Evolutionary conservation across 2,797 vertebrate genomes (phyloP).

Genomic region (Ambastaia sidthimunki): DNA sequence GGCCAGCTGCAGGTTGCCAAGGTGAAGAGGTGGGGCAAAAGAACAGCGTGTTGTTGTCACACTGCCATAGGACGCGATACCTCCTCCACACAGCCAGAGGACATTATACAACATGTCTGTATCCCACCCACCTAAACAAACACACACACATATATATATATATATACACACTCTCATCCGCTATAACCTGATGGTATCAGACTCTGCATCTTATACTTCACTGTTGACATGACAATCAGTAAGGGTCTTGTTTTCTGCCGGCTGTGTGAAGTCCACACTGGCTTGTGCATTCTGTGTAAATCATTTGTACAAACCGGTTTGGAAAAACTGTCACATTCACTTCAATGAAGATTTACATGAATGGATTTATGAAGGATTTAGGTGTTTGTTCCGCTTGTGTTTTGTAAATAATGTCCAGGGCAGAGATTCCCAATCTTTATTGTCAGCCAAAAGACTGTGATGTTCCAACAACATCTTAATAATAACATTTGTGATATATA

Average conservation of each 20-base stretch:
- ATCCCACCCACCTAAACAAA: not conserved
- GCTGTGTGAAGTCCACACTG: not conserved
- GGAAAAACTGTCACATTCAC: not conserved
- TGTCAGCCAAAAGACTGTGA: too few species aligned
- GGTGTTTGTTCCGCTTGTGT: not conserved
- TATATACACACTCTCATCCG: slow-evolving; percentile 8
- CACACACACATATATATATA: not conserved
- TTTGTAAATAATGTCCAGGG: too few species aligned
- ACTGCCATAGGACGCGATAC: not conserved
- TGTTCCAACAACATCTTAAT: too few species aligned
- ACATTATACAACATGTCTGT: not conserved
- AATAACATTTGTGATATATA: too few species aligned
- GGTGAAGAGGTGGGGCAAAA: not conserved
- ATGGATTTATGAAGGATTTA: not conserved
- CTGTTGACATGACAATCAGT: not conserved
- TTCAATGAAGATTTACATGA: not conserved
- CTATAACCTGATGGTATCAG: not conserved
- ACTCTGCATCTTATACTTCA: not conserved
- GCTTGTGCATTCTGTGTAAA: not conserved
- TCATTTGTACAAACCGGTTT: not conserved
- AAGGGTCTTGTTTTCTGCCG: not conserved
- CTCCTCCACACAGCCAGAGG: slow-evolving; percentile 2
- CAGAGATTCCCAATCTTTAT: too few species aligned
- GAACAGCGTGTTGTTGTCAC: not conserved
- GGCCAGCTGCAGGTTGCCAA: not conserved